A percentile compares a stretch with the other conserved stretches of the same genome.
Evolutionary conservation across 30 jellyfish, hydroid and myxozoan genomes (phyloP).

Genomic region (Aurelia aurita complex sp. Pacific): DNA sequence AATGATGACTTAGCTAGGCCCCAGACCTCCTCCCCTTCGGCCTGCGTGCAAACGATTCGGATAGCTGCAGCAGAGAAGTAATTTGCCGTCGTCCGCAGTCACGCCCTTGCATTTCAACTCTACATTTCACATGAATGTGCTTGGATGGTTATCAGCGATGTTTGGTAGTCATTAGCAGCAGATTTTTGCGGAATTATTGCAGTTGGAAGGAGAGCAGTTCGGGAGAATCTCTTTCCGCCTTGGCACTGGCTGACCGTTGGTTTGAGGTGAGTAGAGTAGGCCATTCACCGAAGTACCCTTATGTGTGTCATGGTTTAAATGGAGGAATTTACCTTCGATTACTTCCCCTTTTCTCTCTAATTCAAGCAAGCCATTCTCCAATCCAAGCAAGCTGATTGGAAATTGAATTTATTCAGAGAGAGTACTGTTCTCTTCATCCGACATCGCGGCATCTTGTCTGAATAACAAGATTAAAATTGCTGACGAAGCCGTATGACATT

Average conservation of each 20-base stretch:
- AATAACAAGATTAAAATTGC: too few relatives aligned
- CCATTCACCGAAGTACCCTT: too few relatives aligned
- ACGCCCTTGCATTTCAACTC: conserved; percentile 63
- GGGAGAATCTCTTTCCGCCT: conserved; percentile 54
- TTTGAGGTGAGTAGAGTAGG: background rate
- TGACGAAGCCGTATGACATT: too few relatives aligned
- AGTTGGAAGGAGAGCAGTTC: conserved; percentile 37
- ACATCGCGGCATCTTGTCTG: too few relatives aligned
- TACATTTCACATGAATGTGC: conserved; percentile 19
- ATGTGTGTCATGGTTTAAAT: too few relatives aligned
- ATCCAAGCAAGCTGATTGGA: too few relatives aligned
- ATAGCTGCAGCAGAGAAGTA: conserved; percentile 26
- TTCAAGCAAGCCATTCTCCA: too few relatives aligned
- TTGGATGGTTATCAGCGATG: conserved; percentile 33
- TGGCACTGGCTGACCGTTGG: conserved; percentile 39
- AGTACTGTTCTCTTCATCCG: too few relatives aligned
- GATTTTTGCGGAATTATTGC: conserved; percentile 6
- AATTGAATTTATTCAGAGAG: too few relatives aligned
- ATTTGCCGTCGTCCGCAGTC: conserved; percentile 21
- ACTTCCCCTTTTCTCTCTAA: too few relatives aligned
- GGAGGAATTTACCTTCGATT: too few relatives aligned
- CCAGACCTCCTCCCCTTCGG: conserved; percentile 37
- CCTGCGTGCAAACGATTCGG: conserved; percentile 72
- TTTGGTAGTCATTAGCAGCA: conserved; percentile 44
- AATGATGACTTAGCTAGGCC: conserved; percentile 21